Evolutionary conservation across 2,888 invertebrate genomes (phyloP), one percentile per base, ranked within the genome.

Genomic region (Galerucella nymphaeae): DNA sequence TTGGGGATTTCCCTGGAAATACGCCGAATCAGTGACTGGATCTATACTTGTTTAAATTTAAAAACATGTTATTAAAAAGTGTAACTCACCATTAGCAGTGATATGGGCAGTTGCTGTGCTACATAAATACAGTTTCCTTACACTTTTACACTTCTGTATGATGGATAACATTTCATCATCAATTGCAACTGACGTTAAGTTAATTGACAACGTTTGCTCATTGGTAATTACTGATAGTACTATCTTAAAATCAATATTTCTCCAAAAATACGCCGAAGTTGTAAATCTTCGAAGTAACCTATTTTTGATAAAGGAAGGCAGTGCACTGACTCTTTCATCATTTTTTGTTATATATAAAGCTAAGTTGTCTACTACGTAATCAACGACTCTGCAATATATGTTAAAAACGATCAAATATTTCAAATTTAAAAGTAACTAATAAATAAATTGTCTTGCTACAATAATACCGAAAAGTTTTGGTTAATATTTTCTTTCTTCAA

Each of bases 121-220:
- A 20, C 81, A 81, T 38, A 86, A 76, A 78, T 82, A 79, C 48
- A 86, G 74, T 70, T 79, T 80, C 66, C 72, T 75, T 58, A 87
- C 76, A 76, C 82, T 78, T 42, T 68, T 72, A 77, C 84, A 85
- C 9, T 66, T 71, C 48, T 70, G 71, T 42, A 86, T 71, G 61
- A 80, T 79, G 23, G 81, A 68, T 61, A 87, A 78, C 50, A 85
- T 79, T 38, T 84, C 81, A 75, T 86, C 84, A 72, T 82, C 82
- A 9, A 85, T 74, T 57, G 70, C 66, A 41, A 80, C 78, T 20
- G 80, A 80, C n/a, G 82, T 82, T 42, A 87, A 78, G 76, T 86
- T 82, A 38, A 86, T 75, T 23, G 76, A 73, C 62, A 79, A 79
- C 14, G 83, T 82, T 30, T 80, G 73, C 3, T 80, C 70, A 79